A percentile compares a stretch with the other conserved stretches of the same genome.
These are phyloP conservation scores for Lepilemur ruficaudatus DNA, from an alignment of 2,797 vertebrate species.

Conservation along the genomic window DNA sequence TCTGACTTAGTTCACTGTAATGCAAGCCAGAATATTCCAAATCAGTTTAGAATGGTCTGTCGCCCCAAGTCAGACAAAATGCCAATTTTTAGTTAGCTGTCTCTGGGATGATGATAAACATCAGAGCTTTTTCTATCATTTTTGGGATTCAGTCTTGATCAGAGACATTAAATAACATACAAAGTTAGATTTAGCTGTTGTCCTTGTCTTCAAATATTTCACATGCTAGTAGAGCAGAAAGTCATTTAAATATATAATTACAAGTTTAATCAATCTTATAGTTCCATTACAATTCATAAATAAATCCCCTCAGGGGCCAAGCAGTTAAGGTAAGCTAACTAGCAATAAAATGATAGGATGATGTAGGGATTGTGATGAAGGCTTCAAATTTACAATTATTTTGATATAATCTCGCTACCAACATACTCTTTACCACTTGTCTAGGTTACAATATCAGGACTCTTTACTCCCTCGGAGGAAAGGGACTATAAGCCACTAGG, in stretches of 20 bases:
- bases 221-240: not conserved
- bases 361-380: not conserved
- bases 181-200: not conserved
- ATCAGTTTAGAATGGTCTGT: not conserved
- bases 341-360: not conserved
- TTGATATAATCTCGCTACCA: not conserved
- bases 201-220: not conserved
- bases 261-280: not conserved
- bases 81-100: not conserved
- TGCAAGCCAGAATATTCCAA: not conserved
- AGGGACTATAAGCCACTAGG: not conserved
- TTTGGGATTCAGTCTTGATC: not conserved
- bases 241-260: not conserved
- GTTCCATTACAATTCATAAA: not conserved
- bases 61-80: not conserved
- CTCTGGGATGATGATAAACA: not conserved
- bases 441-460: not conserved
- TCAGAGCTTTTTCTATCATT: not conserved
- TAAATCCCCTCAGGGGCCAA: not conserved
- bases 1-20: not conserved
- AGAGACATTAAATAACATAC: not conserved
- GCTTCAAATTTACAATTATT: not conserved
- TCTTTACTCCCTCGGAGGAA: not conserved
- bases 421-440: not conserved
- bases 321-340: not conserved